Base-by-base conservation (phyloP, 2,113 vertebrate species). In the Osmerus mordax region DNA sequence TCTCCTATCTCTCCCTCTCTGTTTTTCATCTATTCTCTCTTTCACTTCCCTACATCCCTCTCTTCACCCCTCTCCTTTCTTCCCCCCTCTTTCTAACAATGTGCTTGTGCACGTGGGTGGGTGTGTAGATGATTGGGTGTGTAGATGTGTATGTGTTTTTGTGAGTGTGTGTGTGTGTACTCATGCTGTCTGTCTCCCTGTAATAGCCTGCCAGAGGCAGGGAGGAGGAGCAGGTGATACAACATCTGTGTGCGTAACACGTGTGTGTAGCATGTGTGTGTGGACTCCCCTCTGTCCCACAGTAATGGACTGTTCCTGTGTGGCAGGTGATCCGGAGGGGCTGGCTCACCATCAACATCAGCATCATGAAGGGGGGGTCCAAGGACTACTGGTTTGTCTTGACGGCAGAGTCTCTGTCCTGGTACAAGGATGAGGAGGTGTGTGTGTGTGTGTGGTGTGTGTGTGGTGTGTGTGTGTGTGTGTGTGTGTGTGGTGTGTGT, bases 351-450 rank as follows among this genome's bases (percentile, higher is more conserved):
- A 96, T 99, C 88, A 99, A 98, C 83, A 99, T 98, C 78, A 97
- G 97, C 77, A 94, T 99, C 83, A 99, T 99, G 97, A 99, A 99
- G 86, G 97, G 97, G 4, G 97, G 97, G 7, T 98, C 97, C 63
- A 97, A 97, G 83, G 97, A 98, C 60, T 99, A 99, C 86, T 99
- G 97, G 97, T 99, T 99, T 1, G 93, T 99, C 83, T 91, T 99
- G 73, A 99, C 96, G 0, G 95, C 97, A 0, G 97, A 99, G 86
- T 95, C 96, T 4, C 89, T 99, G 71, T 99, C 97, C 81, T 99
- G 97, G 97, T 99, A 96, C 86, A 99, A 99, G 86, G 97, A 99
- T 13, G 97, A 99, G 56, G 97, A 98, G 95, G 97, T 98, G 84
- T 36, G 84, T 52, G 64, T 72, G 47, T 41, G 52, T 65, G 25